Evolutionary conservation across 2,113 vertebrate species (phyloP), one percentile per base, ranked within the genome.

Genomic region (Collichthys lucidus): DNA sequence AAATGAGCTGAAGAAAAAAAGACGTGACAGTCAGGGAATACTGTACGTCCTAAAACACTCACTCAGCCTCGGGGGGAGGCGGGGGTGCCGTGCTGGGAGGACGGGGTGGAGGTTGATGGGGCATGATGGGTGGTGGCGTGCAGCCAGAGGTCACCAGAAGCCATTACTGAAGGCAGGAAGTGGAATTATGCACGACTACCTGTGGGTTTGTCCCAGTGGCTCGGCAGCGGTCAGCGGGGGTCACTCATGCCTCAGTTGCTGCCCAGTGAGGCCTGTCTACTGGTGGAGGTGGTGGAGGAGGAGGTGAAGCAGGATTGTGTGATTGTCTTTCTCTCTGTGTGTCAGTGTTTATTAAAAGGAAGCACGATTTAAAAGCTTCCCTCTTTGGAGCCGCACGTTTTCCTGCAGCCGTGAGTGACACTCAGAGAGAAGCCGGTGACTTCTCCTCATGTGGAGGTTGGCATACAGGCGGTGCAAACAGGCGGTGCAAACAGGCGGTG

Each of bases 131-230:
- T 80, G 31, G 9, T 66, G 3, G 57, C 46, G 19, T 61, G 65
- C 63, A 77, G 31, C 53, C 91, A 74, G 83, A 79, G 86, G 84
- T 89, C 89, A 86, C 78, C 74, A 80, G 87, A 82, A 87, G 82
- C 75, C 63, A 76, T 91, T 85, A 89, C 65, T 3, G 29, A 40
- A 44, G 52, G 68, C 81, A 89, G 88, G 86, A 90, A 87, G 81
- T 77, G 80, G 72, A 86, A 88, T 89, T 80, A 71, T 80, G 80
- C 83, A 74, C 77, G 40, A 74, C 80, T 84, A 88, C 92, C 84
- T 88, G 88, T 84, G 76, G 82, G 72, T 75, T 78, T 77, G 68
- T 74, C 53, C 82, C 74, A 4, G 46, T 24, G 80, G 69, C 72
- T 52, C 15, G 17, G 46, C 60, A 29, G 68, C 26, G 47, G 84